Percentiles rank a stretch among this genome's conserved stretches.
Evolutionary conservation across 2,888 invertebrate species (phyloP).

Genomic region (Heteropelma amictum): DNA sequence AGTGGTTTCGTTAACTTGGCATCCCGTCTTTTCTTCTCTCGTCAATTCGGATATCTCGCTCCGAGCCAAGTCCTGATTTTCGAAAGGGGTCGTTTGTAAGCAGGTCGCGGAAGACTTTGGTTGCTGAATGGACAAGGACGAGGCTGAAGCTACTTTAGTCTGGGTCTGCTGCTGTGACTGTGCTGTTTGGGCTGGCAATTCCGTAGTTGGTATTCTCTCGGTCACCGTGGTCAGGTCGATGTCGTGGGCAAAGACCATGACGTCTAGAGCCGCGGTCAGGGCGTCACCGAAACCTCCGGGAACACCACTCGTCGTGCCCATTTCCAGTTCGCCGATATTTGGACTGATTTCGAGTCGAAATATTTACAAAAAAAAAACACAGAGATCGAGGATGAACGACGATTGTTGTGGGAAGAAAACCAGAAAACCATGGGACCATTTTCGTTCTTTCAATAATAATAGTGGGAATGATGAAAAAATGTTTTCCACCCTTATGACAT

Average conservation of each 20-base stretch:
- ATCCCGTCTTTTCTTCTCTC: conserved; percentile 29
- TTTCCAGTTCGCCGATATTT: conserved; percentile 61
- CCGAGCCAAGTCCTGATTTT: conserved; percentile 45
- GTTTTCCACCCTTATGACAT: background rate
- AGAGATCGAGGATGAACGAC: background rate
- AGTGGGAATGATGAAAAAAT: too few relatives aligned
- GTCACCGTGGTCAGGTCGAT: conserved; percentile 79
- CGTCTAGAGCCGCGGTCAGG: conserved; percentile 88
- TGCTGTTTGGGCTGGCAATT: conserved; percentile 55
- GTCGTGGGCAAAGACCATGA: conserved; percentile 91
- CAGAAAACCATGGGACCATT: too few relatives aligned
- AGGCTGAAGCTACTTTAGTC: conserved; percentile 31
- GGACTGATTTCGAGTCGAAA: conserved; percentile 55
- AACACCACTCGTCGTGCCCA: conserved; percentile 61
- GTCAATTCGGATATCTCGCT: conserved; percentile 31
- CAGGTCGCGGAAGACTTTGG: conserved; percentile 45
- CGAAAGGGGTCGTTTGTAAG: conserved; percentile 45
- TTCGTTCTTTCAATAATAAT: too few relatives aligned
- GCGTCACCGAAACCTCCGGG: conserved; percentile 81
- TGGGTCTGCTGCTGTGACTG: conserved; percentile 55
- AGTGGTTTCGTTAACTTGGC: conserved; percentile 10
- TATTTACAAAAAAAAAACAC: background rate
- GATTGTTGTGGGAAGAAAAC: background rate
- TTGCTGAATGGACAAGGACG: conserved; percentile 43
- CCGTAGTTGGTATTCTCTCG: conserved; percentile 68